phyloP scores from a whole-genome alignment of 2,797 vertebrate species.

The Xenopus petersii region DNA sequence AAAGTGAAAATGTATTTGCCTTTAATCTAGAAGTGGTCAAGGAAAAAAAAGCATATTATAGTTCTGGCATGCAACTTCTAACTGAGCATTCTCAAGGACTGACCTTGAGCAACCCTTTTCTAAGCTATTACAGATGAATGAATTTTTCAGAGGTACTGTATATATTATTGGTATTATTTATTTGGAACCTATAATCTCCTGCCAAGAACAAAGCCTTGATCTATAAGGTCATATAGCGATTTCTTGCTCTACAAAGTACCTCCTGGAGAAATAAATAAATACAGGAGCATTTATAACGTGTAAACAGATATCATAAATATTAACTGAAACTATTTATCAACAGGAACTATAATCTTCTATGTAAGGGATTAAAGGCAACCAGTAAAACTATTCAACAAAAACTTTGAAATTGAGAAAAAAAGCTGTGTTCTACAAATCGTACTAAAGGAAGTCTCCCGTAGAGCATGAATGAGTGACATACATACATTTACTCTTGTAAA shows the following conservation, averaged over 20 bases:
- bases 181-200: not conserved
- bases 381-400: conserved; percentile 41
- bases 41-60: too few species aligned
- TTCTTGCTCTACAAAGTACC: conserved; percentile 4
- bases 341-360: conserved; percentile 49
- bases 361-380: conserved; percentile 22
- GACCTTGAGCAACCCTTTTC: too few species aligned
- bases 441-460: not conserved
- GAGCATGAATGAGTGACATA: not conserved
- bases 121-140: too few species aligned
- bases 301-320: conserved; percentile 45
- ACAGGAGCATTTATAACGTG: conserved; percentile 33
- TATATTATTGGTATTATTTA: too few species aligned
- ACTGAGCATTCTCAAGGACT: too few species aligned
- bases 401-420: conserved; percentile 4
- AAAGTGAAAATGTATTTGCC: too few species aligned
- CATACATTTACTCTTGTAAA: too few species aligned
- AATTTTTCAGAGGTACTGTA: too few species aligned
- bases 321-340: conserved; percentile 50
- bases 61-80: too few species aligned
- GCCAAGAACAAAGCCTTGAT: not conserved
- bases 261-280: not conserved
- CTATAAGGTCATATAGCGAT: conserved; percentile 5
- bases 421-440: not conserved
- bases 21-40: too few species aligned